phyloP scores from a whole-genome alignment of 2,888 invertebrate genomes.

The Malacosoma neustria region DNA sequence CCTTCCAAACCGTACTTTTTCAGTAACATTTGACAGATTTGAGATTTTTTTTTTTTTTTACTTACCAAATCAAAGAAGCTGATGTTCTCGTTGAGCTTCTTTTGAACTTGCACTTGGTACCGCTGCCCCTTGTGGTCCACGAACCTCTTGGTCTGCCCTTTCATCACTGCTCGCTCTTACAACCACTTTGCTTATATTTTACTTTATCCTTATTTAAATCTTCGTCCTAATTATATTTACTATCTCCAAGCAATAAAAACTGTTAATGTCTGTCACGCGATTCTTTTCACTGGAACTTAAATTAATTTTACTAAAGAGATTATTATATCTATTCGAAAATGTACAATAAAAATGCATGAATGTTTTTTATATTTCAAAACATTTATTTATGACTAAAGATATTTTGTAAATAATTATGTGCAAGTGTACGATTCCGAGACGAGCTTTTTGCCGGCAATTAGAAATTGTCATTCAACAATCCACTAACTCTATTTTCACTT shows the following conservation, averaged over 20 bases:
- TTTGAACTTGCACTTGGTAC: constrained; percentile 13
- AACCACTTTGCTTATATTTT: neutral
- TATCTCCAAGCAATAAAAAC: neutral
- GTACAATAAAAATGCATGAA: neutral
- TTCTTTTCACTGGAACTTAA: neutral
- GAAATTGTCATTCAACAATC: no score
- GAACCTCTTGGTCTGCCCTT: constrained; percentile 28
- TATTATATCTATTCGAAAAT: neutral
- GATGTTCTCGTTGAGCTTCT: neutral
- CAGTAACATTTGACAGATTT: no score
- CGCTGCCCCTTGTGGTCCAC: constrained; percentile 29
- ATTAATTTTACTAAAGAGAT: neutral
- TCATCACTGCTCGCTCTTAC: constrained; percentile 15
- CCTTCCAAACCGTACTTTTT: no score
- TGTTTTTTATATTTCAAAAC: no score
- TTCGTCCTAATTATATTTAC: no score
- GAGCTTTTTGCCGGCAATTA: no score
- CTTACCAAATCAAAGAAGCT: neutral
- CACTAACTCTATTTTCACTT: no score
- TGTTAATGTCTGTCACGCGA: neutral
- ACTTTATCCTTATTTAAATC: no score
- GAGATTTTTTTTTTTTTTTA: neutral
- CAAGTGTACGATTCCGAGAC: no score
- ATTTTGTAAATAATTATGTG: no score
- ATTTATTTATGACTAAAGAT: no score